Base-by-base conservation (phyloP, 1,140 invertebrate genomes). In the Atta texana region DNA sequence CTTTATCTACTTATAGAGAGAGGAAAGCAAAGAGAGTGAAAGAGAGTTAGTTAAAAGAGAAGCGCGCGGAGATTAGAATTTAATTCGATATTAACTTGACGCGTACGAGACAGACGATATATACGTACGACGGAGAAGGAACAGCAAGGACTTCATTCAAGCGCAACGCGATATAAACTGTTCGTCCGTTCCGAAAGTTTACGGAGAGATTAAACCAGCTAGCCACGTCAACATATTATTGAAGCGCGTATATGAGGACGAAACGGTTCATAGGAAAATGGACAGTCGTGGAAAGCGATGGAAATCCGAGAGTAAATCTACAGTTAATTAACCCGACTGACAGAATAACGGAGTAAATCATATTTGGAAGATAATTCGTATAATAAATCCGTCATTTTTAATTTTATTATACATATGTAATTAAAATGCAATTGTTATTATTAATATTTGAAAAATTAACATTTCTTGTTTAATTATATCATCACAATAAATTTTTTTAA, bases 21-120 rank as follows among this genome's bases (percentile, higher is more conserved):
- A 39, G 51, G 57, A 59, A 74, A 24, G 24, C 24, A 24, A 24
- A 24, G 24, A 24, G 24, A 24, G 24, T 24, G 24, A 24, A 24
- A 24, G 24, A 24, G 24, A 24, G 0, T 24, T 61, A 74, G 57
- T 72, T 74, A 53, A 76, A 74, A 76, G 81, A 68, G 71, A 85
- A 61, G 71, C 81, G 80, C 31, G 31, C 31, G 31, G 31, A 87
- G 88, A 89, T 89, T 89, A 87, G 86, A 89, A 81, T 89, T 89
- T 89, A 89, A 89, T 89, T 89, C 80, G 81, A 76, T 63, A 88
- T 87, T 89, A 87, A 87, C 59, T 78, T 64, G 63, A 86, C 84
- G 63, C 28, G 39, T 66, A 55, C 55, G 55, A 66, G 49, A 68
- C 71, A 51, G 84, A 44, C 63, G 55, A 72, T 68, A 21, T 64